Base-by-base conservation (phyloP, 2,113 vertebrate species). In the Parus major region DNA sequence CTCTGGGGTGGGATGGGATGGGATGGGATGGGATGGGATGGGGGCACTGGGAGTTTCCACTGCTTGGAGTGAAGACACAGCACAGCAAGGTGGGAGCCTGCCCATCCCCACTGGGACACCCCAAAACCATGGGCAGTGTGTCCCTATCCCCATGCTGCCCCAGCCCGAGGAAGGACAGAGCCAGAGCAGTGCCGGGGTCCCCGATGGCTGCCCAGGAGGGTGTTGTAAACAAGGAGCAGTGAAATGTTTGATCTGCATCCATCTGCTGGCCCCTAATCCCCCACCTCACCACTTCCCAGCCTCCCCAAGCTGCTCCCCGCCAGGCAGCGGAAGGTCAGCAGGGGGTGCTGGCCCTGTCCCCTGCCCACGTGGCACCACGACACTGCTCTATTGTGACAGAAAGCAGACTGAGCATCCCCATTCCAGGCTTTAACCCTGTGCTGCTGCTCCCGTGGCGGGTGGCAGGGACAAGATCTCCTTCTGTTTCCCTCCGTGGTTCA, bases 131-230 rank as follows among this genome's bases (percentile, higher is more conserved):
- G n/a, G 25, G 31, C 31, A 53, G 23, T 0, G 3, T 46, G n/a
- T 76, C 27, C 23, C 66, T 39, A 4, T 39, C 31, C 46, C 69
- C 28, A 1, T 59, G 39, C 44, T 36, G 31, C 35, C 31, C 12
- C 49, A 42, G 25, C 33, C 49, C 50, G 5, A 21, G 42, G 10
- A 1, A 6, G 11, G 5, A n/a, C 65, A 84, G 64, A 47, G 27
- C 57, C 12, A 2, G 52, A 36, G 39, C 33, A 44, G 3, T 25
- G 65, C 47, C 0, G 0, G 31, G 11, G 2, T 44, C 41, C 55
- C 31, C 0, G 1, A 0, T 8, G 2, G 8, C 88, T 3, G 5
- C 56, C 4, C 3, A 25, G 20, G 36, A 79, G 24, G 47, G 27
- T 57, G 70, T 5, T 85, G 84, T 88, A 91, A 95, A 95, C 93